These are phyloP conservation scores for Parambassis ranga DNA, from an alignment of 2,797 vertebrate genomes.

Conservation along the genomic window DNA sequence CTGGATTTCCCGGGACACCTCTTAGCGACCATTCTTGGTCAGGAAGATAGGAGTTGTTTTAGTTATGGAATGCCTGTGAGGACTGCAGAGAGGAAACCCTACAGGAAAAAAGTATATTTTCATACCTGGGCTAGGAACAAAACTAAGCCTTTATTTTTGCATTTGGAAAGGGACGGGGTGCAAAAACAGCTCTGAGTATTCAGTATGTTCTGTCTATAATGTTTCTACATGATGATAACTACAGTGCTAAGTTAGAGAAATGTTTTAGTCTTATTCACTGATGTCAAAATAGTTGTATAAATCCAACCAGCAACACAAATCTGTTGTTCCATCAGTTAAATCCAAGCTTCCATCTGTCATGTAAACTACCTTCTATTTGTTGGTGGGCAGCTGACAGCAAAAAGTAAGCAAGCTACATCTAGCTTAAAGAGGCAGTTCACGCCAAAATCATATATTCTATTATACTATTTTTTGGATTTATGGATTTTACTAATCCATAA, in stretches of 20 bases:
- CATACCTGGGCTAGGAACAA: constrained; percentile 39
- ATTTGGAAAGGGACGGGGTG: constrained; percentile 11
- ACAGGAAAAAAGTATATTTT: constrained; percentile 59
- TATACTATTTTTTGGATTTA: no score
- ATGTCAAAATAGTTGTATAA: not conserved
- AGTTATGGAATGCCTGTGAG: no score
- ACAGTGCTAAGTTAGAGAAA: not conserved
- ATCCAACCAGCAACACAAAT: not conserved
- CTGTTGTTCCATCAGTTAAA: no score
- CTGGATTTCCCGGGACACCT: constrained; percentile 95
- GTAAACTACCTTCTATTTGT: no score
- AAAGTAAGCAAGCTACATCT: no score
- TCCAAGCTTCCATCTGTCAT: no score
- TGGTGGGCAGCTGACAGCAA: no score
- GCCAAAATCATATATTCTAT: no score
- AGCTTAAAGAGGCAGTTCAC: no score
- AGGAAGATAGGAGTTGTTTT: not conserved
- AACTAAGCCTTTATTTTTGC: constrained; percentile 62
- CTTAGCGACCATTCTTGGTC: constrained; percentile 69
- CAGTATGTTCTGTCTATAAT: not conserved
- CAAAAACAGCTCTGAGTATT: not conserved
- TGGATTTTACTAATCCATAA: no score
- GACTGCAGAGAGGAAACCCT: constrained; percentile 17
- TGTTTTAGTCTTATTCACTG: not conserved
- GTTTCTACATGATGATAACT: not conserved